Evolutionary conservation across 1,140 invertebrate species (phyloP).

Genomic region (Formica selysi): DNA sequence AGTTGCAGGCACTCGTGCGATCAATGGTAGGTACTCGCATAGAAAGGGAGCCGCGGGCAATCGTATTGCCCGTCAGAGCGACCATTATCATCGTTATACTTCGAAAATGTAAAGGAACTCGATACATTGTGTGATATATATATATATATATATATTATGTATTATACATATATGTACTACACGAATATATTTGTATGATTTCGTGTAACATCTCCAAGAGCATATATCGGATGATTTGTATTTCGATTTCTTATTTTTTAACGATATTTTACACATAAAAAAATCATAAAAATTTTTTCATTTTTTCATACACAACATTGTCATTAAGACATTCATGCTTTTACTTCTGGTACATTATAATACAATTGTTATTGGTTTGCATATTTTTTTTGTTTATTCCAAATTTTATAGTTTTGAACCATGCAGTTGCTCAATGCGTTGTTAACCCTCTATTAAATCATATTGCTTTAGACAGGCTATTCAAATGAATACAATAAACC

Average conservation of each 20-base stretch:
- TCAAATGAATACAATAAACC: neutral
- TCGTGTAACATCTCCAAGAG: neutral
- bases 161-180: neutral
- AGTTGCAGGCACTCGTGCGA: conserved; percentile 72
- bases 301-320: neutral
- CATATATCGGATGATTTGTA: conserved; percentile 4
- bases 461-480: neutral
- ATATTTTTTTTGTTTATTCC: neutral
- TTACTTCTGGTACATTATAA: neutral
- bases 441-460: neutral
- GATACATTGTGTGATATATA: conserved; percentile 12
- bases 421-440: neutral
- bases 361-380: neutral
- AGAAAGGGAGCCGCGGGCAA: conserved; percentile 66
- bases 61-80: conserved; percentile 67
- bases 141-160: no score
- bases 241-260: conserved; percentile 21
- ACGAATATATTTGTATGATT: conserved; percentile 17
- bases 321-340: neutral
- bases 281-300: conserved; percentile 7
- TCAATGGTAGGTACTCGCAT: conserved; percentile 72
- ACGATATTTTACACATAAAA: neutral
- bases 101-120: conserved; percentile 70
- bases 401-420: neutral
- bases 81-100: conserved; percentile 75